phyloP scores from a whole-genome alignment of 2,113 vertebrate genomes.

The Siphamia tubifer region DNA sequence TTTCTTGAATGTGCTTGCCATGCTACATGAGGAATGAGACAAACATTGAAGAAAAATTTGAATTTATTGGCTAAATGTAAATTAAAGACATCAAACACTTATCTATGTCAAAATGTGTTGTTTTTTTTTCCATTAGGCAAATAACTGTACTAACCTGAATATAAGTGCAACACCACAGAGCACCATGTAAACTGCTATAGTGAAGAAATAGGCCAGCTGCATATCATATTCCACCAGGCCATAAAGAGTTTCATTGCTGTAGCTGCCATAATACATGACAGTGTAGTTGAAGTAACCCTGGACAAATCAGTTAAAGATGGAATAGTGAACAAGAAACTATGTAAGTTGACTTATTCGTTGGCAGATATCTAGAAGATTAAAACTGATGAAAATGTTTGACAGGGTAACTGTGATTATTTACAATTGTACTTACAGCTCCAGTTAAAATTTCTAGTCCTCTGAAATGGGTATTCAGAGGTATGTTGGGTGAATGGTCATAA shows the following conservation, averaged over 20 bases:
- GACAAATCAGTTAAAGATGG: too few species aligned
- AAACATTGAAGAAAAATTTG: not conserved
- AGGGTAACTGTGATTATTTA: not conserved
- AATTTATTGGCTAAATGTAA: not conserved
- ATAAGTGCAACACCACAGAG: conserved; percentile 86
- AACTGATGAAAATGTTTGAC: too few species aligned
- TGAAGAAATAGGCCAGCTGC: conserved; percentile 95
- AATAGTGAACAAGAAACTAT: too few species aligned
- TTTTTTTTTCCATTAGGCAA: not conserved
- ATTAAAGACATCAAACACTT: not conserved
- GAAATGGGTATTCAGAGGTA: conserved; percentile 77
- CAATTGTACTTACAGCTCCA: conserved; percentile 85
- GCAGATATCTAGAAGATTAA: too few species aligned
- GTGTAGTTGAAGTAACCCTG: conserved; percentile 80
- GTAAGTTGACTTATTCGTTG: too few species aligned
- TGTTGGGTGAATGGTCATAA: conserved; percentile 38
- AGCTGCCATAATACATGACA: conserved; percentile 92
- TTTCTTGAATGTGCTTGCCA: conserved; percentile 85
- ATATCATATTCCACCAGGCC: conserved; percentile 82
- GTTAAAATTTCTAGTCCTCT: conserved; percentile 89
- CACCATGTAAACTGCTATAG: conserved; percentile 83
- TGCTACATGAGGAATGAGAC: conserved; percentile 74
- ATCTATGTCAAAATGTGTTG: not conserved
- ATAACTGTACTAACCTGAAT: conserved; percentile 81
- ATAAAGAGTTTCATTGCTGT: conserved; percentile 73